These are phyloP conservation scores for Dryococelus australis DNA, from an alignment of 2,888 invertebrate genomes.

Conservation along the genomic window DNA sequence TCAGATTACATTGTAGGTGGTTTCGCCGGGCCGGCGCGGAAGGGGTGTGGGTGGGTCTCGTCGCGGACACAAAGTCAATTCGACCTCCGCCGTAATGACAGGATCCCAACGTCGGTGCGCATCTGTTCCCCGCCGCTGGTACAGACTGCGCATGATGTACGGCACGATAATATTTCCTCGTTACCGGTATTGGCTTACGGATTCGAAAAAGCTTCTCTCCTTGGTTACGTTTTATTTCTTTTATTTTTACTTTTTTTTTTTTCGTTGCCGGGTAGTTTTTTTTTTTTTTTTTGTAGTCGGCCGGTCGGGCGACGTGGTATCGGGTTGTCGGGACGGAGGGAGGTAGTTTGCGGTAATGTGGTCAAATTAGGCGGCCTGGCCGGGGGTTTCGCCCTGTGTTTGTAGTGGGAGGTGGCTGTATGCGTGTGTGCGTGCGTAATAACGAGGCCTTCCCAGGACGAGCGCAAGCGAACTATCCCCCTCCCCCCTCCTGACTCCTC, in stretches of 20 bases:
- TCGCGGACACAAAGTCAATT: background rate
- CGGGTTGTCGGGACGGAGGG: background rate
- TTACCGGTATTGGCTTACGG: slow-evolving; percentile 16
- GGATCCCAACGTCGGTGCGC: background rate
- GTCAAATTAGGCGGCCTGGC: background rate
- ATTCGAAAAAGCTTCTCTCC: background rate
- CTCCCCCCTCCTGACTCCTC: background rate
- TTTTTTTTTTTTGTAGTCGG: background rate
- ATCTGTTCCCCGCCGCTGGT: background rate
- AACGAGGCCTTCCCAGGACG: no score
- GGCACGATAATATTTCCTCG: background rate
- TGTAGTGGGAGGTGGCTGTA: background rate
- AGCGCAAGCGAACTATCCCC: background rate
- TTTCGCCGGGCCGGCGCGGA: background rate
- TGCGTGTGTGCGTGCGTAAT: background rate
- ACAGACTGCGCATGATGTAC: background rate
- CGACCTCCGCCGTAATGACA: background rate
- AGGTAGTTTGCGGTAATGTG: slow-evolving; percentile 16
- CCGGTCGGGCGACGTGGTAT: background rate
- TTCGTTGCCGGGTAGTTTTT: background rate
- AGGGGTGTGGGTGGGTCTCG: background rate
- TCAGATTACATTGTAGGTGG: background rate
- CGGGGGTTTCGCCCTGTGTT: background rate
- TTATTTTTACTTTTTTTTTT: background rate
- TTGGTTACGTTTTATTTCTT: background rate